Percentiles rank a stretch among this genome's conserved stretches.
These are phyloP conservation scores for Centrocercus urophasianus DNA, from an alignment of 2,113 vertebrate species.

Conservation along the genomic window DNA sequence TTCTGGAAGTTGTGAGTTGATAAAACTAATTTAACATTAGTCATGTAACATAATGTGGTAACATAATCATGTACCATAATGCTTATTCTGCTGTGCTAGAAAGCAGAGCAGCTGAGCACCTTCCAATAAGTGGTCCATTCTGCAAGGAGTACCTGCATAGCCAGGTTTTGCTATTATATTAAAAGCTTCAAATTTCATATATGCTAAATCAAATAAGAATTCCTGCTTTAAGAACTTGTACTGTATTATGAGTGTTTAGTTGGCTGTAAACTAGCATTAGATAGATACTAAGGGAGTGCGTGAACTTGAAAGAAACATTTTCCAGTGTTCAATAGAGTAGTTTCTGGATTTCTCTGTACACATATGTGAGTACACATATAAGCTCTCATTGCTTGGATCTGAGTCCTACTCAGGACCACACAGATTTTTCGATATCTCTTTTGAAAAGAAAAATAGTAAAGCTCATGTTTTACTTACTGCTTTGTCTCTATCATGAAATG, in stretches of 20 bases:
- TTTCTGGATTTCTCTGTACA: background rate
- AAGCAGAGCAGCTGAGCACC: background rate
- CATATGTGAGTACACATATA: background rate
- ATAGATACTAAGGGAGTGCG: background rate
- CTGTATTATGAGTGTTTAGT: background rate
- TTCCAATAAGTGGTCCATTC: background rate
- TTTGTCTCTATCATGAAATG: background rate
- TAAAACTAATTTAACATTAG: background rate
- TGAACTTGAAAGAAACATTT: background rate
- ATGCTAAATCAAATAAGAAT: background rate
- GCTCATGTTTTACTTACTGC: background rate
- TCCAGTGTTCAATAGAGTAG: background rate
- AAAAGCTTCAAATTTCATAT: background rate
- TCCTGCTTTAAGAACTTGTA: background rate
- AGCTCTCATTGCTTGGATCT: background rate
- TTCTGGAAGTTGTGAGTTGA: background rate
- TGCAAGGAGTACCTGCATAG: background rate
- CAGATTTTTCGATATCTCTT: background rate
- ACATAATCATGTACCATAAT: background rate
- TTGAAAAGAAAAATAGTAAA: background rate
- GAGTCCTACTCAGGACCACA: background rate
- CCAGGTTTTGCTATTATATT: background rate
- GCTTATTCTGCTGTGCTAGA: background rate
- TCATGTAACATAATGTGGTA: background rate
- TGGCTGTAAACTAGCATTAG: background rate